These are phyloP conservation scores for Caenorhabditis sp. DNA, from an alignment of 2,888 invertebrate genomes.

Conservation along the genomic window DNA sequence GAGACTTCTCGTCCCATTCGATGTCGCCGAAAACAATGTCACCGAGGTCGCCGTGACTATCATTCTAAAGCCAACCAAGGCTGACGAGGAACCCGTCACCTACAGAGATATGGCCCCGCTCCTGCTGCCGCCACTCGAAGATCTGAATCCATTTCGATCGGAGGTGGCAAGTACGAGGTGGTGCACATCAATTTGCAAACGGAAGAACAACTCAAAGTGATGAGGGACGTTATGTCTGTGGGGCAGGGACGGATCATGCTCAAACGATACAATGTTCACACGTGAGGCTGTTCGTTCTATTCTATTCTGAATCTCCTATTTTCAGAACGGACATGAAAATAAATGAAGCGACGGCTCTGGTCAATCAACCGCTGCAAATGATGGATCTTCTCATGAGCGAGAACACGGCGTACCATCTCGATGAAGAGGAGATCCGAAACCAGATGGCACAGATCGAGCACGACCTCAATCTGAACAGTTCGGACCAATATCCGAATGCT, in stretches of 20 bases:
- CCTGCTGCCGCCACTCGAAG: conserved; percentile 66
- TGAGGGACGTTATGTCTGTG: conserved; percentile 46
- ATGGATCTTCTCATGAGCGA: conserved; percentile 6
- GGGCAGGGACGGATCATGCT: conserved; percentile 48
- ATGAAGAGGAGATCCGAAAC: conserved; percentile 11
- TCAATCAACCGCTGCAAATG: neutral
- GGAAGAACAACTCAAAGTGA: conserved; percentile 44
- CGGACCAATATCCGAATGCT: conserved; percentile 44
- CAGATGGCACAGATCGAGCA: conserved; percentile 9
- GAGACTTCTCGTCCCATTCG: conserved; percentile 89
- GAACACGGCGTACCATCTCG: neutral
- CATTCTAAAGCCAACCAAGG: conserved; percentile 79
- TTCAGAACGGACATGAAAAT: conserved; percentile 7
- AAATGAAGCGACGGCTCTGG: neutral
- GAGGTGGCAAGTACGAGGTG: conserved; percentile 60
- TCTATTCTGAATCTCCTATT: neutral
- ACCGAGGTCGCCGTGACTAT: conserved; percentile 53
- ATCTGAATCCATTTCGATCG: conserved; percentile 52
- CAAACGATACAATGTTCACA: conserved; percentile 15
- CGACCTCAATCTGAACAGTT: conserved; percentile 33
- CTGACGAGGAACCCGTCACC: neutral
- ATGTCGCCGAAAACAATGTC: conserved; percentile 83
- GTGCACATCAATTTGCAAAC: conserved; percentile 55
- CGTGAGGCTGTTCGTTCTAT: neutral
- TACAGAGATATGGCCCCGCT: conserved; percentile 53